These are phyloP conservation scores for Drosophila meridionalis DNA, from an alignment of 2,888 invertebrate species.

Conservation along the genomic window DNA sequence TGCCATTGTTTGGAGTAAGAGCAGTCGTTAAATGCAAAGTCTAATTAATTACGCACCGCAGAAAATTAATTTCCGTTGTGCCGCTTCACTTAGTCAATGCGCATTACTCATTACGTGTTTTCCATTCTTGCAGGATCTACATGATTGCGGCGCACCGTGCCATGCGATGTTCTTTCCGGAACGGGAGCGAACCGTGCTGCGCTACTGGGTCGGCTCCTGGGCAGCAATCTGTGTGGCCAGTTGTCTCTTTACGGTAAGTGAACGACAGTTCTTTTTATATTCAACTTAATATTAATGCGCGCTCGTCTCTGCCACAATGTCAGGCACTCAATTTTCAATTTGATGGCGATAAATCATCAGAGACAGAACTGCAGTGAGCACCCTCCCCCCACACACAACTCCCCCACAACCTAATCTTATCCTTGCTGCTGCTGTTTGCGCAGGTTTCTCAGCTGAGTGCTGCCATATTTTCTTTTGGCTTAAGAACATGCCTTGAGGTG, in stretches of 20 bases:
- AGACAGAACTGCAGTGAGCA: conserved; percentile 41
- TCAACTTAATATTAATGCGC: conserved; percentile 33
- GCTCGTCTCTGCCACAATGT: conserved; percentile 47
- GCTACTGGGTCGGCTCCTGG: conserved; percentile 97
- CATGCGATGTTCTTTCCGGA: conserved; percentile 96
- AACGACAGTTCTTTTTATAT: neutral
- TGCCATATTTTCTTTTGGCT: conserved; percentile 72
- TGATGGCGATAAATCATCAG: conserved; percentile 67
- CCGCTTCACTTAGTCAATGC: conserved; percentile 20
- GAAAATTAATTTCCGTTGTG: conserved; percentile 61
- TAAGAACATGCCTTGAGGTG: conserved; percentile 57
- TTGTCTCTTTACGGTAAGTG: conserved; percentile 92
- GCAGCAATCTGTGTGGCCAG: conserved; percentile 95
- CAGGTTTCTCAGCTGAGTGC: conserved; percentile 55
- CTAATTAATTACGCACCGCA: conserved; percentile 71
- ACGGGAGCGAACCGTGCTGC: conserved; percentile 92
- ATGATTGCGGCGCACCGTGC: conserved; percentile 96
- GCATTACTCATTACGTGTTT: conserved; percentile 17
- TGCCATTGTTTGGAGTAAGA: conserved; percentile 28
- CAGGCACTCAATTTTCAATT: conserved; percentile 71
- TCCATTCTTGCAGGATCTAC: conserved; percentile 83
- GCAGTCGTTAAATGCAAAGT: conserved; percentile 41
- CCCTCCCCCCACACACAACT: neutral
- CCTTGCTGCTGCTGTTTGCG: conserved; percentile 17
- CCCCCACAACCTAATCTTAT: conserved; percentile 3